A percentile compares a stretch with the other conserved stretches of the same genome.
Evolutionary conservation across 2,888 invertebrate genomes (phyloP).

Genomic region (Brachynemurus nebulosus): DNA sequence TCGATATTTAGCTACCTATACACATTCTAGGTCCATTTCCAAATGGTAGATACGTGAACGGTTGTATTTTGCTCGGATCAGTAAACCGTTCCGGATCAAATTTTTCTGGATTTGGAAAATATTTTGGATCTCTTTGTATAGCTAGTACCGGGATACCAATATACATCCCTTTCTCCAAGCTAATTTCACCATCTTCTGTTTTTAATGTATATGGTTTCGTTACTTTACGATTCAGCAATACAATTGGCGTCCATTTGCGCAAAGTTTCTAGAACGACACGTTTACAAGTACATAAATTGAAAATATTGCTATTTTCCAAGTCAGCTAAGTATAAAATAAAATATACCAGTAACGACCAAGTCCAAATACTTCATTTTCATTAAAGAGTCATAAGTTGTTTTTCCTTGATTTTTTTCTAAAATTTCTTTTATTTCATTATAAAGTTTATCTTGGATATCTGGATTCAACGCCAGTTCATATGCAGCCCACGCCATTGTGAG

Average conservation of each 20-base stretch:
- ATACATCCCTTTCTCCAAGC: constrained; percentile 23
- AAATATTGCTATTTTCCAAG: too few species aligned
- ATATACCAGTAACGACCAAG: not conserved
- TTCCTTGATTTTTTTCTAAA: not conserved
- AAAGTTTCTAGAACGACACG: constrained; percentile 35
- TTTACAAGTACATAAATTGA: too few species aligned
- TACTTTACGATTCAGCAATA: constrained; percentile 36
- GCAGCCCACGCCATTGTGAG: not conserved
- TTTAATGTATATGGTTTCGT: constrained; percentile 33
- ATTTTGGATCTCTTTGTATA: constrained; percentile 31
- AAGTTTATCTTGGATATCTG: not conserved
- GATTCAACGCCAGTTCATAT: not conserved
- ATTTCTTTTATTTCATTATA: not conserved
- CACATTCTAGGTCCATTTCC: constrained; percentile 28
- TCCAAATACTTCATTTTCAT: not conserved
- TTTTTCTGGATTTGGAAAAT: constrained; percentile 36
- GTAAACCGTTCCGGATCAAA: constrained; percentile 38
- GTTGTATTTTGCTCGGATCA: constrained; percentile 32
- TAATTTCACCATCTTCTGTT: constrained; percentile 18
- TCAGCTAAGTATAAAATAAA: not conserved
- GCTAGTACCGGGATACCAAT: constrained; percentile 28
- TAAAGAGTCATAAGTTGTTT: not conserved
- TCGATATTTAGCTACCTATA: constrained; percentile 19
- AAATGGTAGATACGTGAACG: constrained; percentile 36
- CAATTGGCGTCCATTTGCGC: constrained; percentile 35